Evolutionary conservation across 2,113 vertebrate species (phyloP).

Genomic region (Tachysurus fulvidraco): DNA sequence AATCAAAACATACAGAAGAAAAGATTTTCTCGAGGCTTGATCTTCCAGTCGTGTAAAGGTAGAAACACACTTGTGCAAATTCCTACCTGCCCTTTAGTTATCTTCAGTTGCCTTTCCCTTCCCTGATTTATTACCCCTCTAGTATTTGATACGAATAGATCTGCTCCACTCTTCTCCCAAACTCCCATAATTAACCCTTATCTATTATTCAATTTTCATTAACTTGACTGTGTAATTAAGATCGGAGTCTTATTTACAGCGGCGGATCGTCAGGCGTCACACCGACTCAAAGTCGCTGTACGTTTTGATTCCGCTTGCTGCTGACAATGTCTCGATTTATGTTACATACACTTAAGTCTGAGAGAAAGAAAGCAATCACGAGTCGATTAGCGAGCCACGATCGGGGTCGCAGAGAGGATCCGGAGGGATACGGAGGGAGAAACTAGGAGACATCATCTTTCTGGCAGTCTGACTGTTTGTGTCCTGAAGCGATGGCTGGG

Average conservation of each 20-base stretch:
- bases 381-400: background rate
- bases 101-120: background rate
- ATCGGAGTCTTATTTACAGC: background rate
- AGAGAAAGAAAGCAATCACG: background rate
- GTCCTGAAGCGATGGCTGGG: constrained; percentile 40
- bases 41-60: background rate
- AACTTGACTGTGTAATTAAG: background rate
- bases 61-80: background rate
- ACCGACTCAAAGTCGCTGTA: background rate
- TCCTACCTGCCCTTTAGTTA: background rate
- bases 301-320: background rate
- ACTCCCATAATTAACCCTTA: background rate
- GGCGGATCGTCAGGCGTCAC: background rate
- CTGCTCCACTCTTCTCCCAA: background rate
- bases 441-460: background rate
- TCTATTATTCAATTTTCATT: background rate
- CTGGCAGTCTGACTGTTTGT: constrained; percentile 47
- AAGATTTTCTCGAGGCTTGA: too few relatives aligned
- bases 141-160: background rate
- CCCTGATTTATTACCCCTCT: background rate
- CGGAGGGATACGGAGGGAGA: background rate
- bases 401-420: background rate
- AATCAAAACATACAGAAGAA: too few relatives aligned
- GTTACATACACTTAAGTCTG: background rate
- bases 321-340: background rate